Evolutionary conservation across 1,140 invertebrate genomes (phyloP).

Genomic region (Branchinecta lynchi): DNA sequence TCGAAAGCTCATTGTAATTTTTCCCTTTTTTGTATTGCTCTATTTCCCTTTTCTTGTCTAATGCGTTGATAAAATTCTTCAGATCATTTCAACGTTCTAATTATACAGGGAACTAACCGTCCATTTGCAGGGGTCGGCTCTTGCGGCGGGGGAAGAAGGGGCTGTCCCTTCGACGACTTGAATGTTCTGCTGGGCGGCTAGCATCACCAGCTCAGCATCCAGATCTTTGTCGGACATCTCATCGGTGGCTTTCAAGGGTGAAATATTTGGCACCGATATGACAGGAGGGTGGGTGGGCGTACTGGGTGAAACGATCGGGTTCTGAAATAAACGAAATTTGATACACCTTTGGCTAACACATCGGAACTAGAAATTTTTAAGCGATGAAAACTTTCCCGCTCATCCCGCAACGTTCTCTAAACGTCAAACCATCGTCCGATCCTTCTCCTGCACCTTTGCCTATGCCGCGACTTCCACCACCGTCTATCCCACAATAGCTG

Average conservation of each 20-base stretch:
- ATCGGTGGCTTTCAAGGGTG: slow-evolving; percentile 26
- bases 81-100: too few species aligned
- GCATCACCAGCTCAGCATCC: slow-evolving; percentile 27
- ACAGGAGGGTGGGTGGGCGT: background rate
- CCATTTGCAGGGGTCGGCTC: slow-evolving; percentile 56
- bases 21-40: too few species aligned
- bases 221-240: slow-evolving; percentile 21
- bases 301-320: background rate
- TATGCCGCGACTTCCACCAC: too few species aligned
- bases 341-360: background rate
- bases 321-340: background rate
- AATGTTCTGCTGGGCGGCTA: slow-evolving; percentile 21
- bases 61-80: too few species aligned
- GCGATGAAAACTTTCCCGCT: background rate
- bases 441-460: too few species aligned
- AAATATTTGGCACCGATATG: slow-evolving; percentile 26
- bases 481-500: too few species aligned
- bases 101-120: slow-evolving; percentile 38
- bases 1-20: too few species aligned
- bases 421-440: too few species aligned
- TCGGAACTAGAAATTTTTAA: background rate
- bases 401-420: too few species aligned
- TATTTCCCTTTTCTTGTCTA: too few species aligned
- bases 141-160: slow-evolving; percentile 23
- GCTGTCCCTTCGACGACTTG: background rate